phyloP scores from a whole-genome alignment of 2,113 vertebrate genomes.

The Noctilio leporinus region DNA sequence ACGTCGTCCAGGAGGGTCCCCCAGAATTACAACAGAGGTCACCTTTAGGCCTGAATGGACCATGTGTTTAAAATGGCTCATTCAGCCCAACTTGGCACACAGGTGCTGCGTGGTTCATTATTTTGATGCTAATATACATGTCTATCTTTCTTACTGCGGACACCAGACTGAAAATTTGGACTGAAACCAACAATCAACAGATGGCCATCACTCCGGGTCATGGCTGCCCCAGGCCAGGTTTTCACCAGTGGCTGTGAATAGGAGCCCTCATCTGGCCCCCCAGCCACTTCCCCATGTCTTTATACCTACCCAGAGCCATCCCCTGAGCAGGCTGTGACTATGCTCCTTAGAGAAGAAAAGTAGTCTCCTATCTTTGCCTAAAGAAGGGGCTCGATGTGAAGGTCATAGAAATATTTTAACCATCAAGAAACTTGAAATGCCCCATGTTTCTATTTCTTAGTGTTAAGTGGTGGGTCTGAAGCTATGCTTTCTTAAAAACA shows the following conservation, averaged over 20 bases:
- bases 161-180: conserved; percentile 56
- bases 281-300: background rate
- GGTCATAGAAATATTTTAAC: background rate
- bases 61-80: conserved; percentile 37
- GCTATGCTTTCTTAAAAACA: background rate
- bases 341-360: background rate
- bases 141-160: conserved; percentile 58
- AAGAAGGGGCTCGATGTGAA: background rate
- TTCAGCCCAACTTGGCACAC: conserved; percentile 56
- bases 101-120: conserved; percentile 64
- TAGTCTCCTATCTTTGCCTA: background rate
- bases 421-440: background rate
- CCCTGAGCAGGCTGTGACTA: background rate
- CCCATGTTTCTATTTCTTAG: background rate
- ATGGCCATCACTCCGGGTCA: conserved; percentile 64
- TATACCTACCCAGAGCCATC: background rate
- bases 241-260: conserved; percentile 13
- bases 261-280: conserved; percentile 6
- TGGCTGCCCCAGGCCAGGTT: conserved; percentile 31
- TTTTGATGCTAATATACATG: conserved; percentile 62
- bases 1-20: background rate
- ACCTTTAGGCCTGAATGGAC: conserved; percentile 62
- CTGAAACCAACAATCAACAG: conserved; percentile 65
- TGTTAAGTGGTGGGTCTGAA: background rate
- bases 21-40: conserved; percentile 3